phyloP scores from a whole-genome alignment of 2,888 invertebrate species.

The Cylindroiulus punctatus region DNA sequence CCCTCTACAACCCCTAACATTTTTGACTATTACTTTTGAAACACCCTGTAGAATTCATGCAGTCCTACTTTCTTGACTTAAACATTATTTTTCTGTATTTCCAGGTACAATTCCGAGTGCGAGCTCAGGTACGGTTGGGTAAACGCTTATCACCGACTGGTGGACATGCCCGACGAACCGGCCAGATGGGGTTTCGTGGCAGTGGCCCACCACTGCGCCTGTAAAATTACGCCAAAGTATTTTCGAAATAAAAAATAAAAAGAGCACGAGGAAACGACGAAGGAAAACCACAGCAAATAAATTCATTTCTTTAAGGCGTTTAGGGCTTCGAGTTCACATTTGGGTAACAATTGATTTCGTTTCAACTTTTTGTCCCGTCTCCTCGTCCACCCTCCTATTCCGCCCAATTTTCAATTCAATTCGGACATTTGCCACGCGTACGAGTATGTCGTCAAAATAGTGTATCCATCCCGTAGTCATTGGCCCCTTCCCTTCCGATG shows the following conservation, averaged over 20 bases:
- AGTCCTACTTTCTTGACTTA: too few species aligned
- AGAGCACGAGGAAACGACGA: neutral
- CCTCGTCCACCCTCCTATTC: constrained; percentile 40
- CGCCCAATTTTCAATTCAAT: constrained; percentile 14
- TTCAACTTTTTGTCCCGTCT: constrained; percentile 27
- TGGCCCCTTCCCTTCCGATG: neutral
- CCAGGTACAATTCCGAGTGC: constrained; percentile 58
- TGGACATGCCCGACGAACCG: constrained; percentile 57
- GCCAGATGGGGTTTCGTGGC: constrained; percentile 62
- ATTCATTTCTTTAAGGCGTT: neutral
- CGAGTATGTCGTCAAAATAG: constrained; percentile 16
- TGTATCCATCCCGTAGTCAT: neutral
- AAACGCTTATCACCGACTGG: constrained; percentile 60
- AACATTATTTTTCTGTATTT: constrained; percentile 12
- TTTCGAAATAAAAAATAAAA: constrained; percentile 47
- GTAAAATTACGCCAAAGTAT: constrained; percentile 61
- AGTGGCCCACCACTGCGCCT: constrained; percentile 62
- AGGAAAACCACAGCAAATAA: constrained; percentile 36
- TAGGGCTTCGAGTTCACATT: constrained; percentile 44
- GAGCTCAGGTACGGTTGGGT: constrained; percentile 59
- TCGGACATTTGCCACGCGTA: constrained; percentile 31
- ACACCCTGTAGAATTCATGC: too few species aligned
- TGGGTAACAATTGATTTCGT: constrained; percentile 37
- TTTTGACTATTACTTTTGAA: too few species aligned
- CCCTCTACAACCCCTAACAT: too few species aligned